phyloP scores from a whole-genome alignment of 2,888 invertebrate species.

The Campopleginae sp. region DNA sequence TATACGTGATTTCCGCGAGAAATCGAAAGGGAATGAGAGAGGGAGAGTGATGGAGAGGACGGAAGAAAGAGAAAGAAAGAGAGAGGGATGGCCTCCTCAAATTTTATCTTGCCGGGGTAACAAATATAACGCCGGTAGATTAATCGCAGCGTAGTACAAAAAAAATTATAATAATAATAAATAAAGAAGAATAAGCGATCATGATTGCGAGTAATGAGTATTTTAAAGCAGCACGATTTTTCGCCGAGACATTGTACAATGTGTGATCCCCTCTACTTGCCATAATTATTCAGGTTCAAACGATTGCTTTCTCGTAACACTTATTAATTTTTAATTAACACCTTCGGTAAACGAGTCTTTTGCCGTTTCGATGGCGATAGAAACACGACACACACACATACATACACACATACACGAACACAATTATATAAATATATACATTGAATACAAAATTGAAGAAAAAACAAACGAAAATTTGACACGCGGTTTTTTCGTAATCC shows the following conservation, averaged over 20 bases:
- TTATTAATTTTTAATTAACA: conserved; percentile 58
- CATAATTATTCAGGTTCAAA: conserved; percentile 64
- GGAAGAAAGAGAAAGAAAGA: background rate
- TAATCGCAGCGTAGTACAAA: conserved; percentile 53
- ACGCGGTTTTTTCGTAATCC: conserved; percentile 32
- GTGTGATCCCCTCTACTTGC: conserved; percentile 60
- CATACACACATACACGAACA: background rate
- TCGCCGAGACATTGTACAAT: conserved; percentile 55
- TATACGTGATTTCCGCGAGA: conserved; percentile 11
- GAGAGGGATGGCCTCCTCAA: conserved; percentile 37
- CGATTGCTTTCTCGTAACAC: conserved; percentile 52
- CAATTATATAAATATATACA: conserved; percentile 20
- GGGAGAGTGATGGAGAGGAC: background rate
- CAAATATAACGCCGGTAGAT: conserved; percentile 34
- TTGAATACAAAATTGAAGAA: conserved; percentile 6
- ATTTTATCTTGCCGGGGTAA: conserved; percentile 48
- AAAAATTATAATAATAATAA: conserved; percentile 37
- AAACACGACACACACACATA: background rate
- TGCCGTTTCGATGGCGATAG: conserved; percentile 63
- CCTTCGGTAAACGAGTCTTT: conserved; percentile 36
- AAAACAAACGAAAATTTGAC: conserved; percentile 2
- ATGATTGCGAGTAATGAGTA: conserved; percentile 49
- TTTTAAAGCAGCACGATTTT: conserved; percentile 53
- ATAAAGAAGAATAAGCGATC: conserved; percentile 34
- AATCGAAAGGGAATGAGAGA: background rate